phyloP scores from a whole-genome alignment of 2,888 invertebrate genomes.

The Melanophora roralis region DNA sequence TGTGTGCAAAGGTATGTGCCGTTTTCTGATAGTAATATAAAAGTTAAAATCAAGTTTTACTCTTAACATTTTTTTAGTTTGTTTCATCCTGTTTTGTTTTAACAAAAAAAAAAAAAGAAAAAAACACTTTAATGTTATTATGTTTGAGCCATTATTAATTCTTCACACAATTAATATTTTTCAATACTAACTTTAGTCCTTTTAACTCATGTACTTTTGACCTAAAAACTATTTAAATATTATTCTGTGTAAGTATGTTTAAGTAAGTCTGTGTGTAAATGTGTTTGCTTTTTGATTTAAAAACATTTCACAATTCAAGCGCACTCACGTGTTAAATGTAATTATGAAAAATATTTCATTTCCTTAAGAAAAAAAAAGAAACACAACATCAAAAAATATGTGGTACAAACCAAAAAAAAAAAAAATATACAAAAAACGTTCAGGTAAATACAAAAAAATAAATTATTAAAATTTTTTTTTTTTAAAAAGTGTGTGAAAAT shows the following conservation, averaged over 20 bases:
- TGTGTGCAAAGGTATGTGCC: too few relatives aligned
- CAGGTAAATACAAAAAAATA: too few relatives aligned
- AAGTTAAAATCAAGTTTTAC: background rate
- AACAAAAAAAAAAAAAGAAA: background rate
- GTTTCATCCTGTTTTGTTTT: background rate
- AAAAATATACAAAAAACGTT: background rate
- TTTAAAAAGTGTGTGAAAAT: too few relatives aligned
- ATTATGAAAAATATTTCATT: slow-evolving; percentile 50
- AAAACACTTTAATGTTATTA: background rate
- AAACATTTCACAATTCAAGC: slow-evolving; percentile 21
- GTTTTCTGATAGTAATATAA: background rate
- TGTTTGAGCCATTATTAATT: background rate
- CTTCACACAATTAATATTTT: slow-evolving; percentile 16
- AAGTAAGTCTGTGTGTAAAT: background rate
- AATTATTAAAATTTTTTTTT: too few relatives aligned
- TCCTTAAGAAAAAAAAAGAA: slow-evolving; percentile 28
- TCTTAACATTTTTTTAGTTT: background rate
- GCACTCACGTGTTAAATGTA: slow-evolving; percentile 51
- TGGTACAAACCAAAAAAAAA: too few relatives aligned
- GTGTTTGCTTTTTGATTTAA: background rate
- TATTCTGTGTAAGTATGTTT: background rate
- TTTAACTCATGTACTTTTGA: background rate
- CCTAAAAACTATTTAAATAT: slow-evolving; percentile 14
- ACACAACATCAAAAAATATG: background rate
- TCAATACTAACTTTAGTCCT: slow-evolving; percentile 5